Base-by-base conservation (phyloP, 64 coral and sea anemone species). In the Montipora cactus region DNA sequence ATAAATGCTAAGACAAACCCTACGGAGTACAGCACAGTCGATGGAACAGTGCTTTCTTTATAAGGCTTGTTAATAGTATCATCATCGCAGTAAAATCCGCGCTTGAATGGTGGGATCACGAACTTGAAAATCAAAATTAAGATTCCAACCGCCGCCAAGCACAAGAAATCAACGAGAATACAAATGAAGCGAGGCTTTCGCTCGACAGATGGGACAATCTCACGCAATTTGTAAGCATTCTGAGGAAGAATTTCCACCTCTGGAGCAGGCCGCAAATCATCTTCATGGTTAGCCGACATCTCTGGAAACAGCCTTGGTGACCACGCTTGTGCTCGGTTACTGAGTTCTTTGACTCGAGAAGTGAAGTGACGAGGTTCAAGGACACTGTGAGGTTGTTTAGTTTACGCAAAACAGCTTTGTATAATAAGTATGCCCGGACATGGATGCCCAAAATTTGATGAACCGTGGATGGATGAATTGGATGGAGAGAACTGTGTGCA, bases 31-130 rank as follows among this genome's bases (percentile, higher is more conserved):
- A 93, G 69, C 12, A 99, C 59, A 18, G 51, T 44, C 19, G 49
- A 84, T 7, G 94, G 88, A 8, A 99, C 76, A 16, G 97, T 94
- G 47, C 89, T 91, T 10, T 69, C n/a, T 78, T 96, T 99, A 44
- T 90, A 99, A 8, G 97, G 97, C 77, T 99, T 99, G 47, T 90
- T 96, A 69, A 99, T 99, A 62, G 77, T 94, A 5, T 91, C 89
- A 89, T 99, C 97, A 22, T 96, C 84, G 46, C 97, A 99, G 62
- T 94, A 94, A 81, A 99, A 99, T 8, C 97, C 97, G 16, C 92
- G 91, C 21, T 76, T 85, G 66, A 92, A 99, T 8, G 97, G 97
- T 4, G 79, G n/a, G 16, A 89, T 92, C 0, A 71, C 74, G 0
- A 83, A 10, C 28, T 88, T 84, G 15, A 99, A 89, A 8, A 89